Conservation (phyloP, 2,888 invertebrate species). For the Baronia brevicornis region DNA sequence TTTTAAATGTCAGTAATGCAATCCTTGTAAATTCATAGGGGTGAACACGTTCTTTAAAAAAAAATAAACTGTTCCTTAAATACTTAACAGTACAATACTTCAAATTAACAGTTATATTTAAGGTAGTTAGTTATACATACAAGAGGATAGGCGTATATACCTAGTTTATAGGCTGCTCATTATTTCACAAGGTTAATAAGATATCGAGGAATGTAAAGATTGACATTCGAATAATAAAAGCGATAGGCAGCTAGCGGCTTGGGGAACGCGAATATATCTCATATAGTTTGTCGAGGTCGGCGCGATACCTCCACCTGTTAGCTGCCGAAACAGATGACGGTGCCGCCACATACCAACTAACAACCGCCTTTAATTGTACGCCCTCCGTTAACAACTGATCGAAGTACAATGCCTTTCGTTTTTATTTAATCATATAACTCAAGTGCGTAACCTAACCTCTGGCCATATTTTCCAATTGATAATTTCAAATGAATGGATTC, state of each 20-base stretch:
- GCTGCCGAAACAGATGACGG: slow-evolving; percentile 39
- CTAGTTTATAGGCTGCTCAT: neutral
- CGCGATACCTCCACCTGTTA: slow-evolving; percentile 41
- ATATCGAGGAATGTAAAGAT: slow-evolving; percentile 43
- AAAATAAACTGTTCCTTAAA: too few relatives aligned
- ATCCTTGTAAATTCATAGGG: too few relatives aligned
- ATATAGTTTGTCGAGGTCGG: slow-evolving; percentile 66
- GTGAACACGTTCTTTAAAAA: too few relatives aligned
- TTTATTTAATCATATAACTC: neutral
- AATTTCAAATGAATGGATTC: too few relatives aligned
- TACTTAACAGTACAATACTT: too few relatives aligned
- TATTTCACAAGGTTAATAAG: slow-evolving; percentile 8
- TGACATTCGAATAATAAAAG: slow-evolving; percentile 61
- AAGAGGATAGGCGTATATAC: too few relatives aligned
- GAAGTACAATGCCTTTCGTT: too few relatives aligned
- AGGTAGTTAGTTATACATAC: too few relatives aligned
- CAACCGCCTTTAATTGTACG: slow-evolving; percentile 34
- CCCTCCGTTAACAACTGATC: too few relatives aligned
- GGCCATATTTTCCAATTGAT: too few relatives aligned
- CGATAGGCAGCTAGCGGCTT: slow-evolving; percentile 32
- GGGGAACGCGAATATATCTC: slow-evolving; percentile 38
- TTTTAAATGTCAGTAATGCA: too few relatives aligned
- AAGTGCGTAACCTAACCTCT: neutral
- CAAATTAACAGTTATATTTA: too few relatives aligned
- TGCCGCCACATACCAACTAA: slow-evolving; percentile 30